These are phyloP conservation scores for Amiota mariae DNA, from an alignment of 2,888 invertebrate species.

Conservation along the genomic window DNA sequence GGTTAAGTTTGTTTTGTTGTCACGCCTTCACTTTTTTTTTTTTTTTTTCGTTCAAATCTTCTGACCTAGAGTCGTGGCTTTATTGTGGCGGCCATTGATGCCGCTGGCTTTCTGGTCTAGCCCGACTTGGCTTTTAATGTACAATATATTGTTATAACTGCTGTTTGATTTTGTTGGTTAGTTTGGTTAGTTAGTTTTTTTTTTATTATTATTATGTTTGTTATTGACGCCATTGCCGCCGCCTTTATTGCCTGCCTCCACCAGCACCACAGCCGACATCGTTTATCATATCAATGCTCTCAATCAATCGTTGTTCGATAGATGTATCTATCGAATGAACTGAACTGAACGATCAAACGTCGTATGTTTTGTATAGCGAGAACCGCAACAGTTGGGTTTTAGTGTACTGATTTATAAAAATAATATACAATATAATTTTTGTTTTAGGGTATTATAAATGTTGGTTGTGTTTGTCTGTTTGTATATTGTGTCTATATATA, in stretches of 20 bases:
- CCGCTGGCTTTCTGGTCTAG: not conserved
- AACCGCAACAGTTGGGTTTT: constrained; percentile 17
- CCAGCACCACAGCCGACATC: not conserved
- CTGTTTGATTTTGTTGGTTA: not conserved
- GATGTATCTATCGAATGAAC: no score
- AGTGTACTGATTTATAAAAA: not conserved
- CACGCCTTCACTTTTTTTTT: constrained; percentile 8
- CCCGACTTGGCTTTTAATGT: no score
- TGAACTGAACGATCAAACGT: not conserved
- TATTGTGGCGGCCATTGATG: constrained; percentile 18
- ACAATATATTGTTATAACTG: no score
- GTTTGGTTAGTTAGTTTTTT: not conserved
- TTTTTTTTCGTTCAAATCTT: constrained; percentile 10
- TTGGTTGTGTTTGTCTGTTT: not conserved
- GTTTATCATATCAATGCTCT: constrained; percentile 11
- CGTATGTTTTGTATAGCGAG: not conserved
- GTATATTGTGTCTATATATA: constrained; percentile 1
- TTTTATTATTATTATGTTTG: constrained; percentile 4
- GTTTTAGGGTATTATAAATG: constrained; percentile 9
- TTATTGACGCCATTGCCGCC: constrained; percentile 8
- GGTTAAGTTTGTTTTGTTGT: constrained; percentile 15
- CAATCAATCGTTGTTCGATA: not conserved
- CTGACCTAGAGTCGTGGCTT: constrained; percentile 21
- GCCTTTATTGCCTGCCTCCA: not conserved
- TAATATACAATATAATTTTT: constrained; percentile 1